Evolutionary conservation across 2,797 vertebrate species (phyloP), one percentile per base, ranked within the genome.

Genomic region (Remorina albescens): DNA sequence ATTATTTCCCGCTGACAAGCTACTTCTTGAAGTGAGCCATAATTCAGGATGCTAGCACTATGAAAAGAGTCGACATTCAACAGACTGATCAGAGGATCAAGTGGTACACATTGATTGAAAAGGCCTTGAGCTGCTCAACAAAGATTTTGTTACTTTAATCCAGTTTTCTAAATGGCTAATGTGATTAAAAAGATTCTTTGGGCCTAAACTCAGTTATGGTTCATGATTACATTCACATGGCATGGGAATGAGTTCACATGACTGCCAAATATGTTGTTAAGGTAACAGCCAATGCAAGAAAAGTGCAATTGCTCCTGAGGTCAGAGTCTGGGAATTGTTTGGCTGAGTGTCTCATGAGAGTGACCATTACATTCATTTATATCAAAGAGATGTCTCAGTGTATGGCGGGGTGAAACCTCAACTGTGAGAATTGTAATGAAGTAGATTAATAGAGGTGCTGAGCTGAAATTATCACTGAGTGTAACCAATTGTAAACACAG

Each of bases 121-220:
- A 63, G 76, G 89, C 83, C 83, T 81, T 78, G 82, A 87, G 87
- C 78, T 67, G 67, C 73, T 80, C 81, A 78, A 74, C 85, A 87
- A 78, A 77, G 78, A 90, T 90, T 89, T 47, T 84, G 82, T 90
- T 88, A 71, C 86, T 83, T 61, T 90, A 90, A 93, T 93, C 86
- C 88, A 89, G 87, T 93, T 92, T 89, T 78, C 89, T 91, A 90
- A 92, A 91, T 79, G 71, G 83, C 82, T 92, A 90, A 93, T 84
- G 82, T 83, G 87, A 92, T 93, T 91, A 87, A 89, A 92, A 76
- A 85, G 63, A 89, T 82, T 91, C 83, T 85, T 92, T 83, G 69
- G 80, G 56, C 64, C 82, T 81, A 82, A 91, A 92, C 88, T 92
- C 76, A 82, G 86, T 91, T 91, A 87, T 78, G 78, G 89, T 85